Evolutionary conservation across 2,797 vertebrate genomes (phyloP), one percentile per base, ranked within the genome.

Genomic region (Rachycentron canadum): DNA sequence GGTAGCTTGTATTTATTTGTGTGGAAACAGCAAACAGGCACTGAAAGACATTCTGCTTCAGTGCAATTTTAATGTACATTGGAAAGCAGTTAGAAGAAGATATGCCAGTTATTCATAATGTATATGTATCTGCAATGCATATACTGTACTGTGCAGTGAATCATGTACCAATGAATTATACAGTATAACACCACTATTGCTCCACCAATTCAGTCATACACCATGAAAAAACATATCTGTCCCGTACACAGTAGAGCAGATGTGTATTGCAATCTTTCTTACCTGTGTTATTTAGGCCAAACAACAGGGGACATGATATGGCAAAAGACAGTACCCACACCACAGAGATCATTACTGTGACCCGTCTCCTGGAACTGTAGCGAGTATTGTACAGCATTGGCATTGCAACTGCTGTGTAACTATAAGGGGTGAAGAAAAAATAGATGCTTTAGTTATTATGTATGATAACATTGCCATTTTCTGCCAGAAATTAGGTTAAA

Each of bases 341-440:
- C 52, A 98, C 96, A 3, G 97, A 93, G 3, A 99, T 99, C 98
- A 99, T 99, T 70, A 98, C 87, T 0, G 98, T 99, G 87, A 99
- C 98, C 25, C 98, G 93, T 87, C 98, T 96, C 91, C 95, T 97
- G 66, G 98, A 99, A 91, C 98, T 99, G 94, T 99, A 99, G 82
- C 97, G 97, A 0, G 98, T 99, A 68, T 99, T 99, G 82, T 99
- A 99, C 66, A 99, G 93, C 98, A 99, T 99, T 1, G 98, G 98
- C 98, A 99, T 98, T 17, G 98, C 98, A 82, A 99, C 98, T 0
- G 98, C 98, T 3, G 98, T 99, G 91, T 99, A 99, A 90, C 98
- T 99, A 95, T 34, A 57, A 66, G 38, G 30, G 67, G n/a, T 11
- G 9, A 67, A 49, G 14, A 36, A 69, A 68, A 64, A 17, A 38